phyloP scores from a whole-genome alignment of 2,888 invertebrate genomes.

The Caenorhabditis zanzibari region DNA sequence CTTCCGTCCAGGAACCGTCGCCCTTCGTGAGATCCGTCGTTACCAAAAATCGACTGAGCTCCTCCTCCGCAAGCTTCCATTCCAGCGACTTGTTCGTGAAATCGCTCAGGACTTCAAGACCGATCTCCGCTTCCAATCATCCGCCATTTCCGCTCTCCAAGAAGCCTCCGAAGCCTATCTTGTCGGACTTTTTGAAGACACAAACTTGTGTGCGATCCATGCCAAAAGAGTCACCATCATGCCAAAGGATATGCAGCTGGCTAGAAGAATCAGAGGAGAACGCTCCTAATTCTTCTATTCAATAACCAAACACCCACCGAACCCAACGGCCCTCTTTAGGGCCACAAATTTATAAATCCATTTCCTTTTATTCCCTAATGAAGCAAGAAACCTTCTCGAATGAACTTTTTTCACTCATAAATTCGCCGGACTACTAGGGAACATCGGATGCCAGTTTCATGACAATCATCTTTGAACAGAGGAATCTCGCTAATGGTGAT shows the following conservation, averaged over 20 bases:
- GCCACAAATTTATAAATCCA: constrained; percentile 68
- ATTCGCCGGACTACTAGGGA: too few species aligned
- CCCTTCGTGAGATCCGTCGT: constrained; percentile 95
- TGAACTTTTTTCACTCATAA: too few species aligned
- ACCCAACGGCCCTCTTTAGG: constrained; percentile 80
- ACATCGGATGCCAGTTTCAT: too few species aligned
- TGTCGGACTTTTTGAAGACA: constrained; percentile 95
- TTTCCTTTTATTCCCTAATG: too few species aligned
- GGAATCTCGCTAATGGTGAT: too few species aligned
- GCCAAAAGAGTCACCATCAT: constrained; percentile 97
- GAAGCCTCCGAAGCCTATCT: too few species aligned
- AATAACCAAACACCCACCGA: constrained; percentile 46
- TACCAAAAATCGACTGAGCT: constrained; percentile 95
- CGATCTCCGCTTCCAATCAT: constrained; percentile 72
- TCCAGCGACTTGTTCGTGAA: constrained; percentile 74
- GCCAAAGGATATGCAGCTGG: constrained; percentile 98
- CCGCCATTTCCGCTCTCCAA: too few species aligned
- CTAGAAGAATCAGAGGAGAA: constrained; percentile 93
- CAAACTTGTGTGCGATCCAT: constrained; percentile 97
- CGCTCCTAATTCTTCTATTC: too few species aligned
- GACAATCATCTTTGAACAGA: too few species aligned
- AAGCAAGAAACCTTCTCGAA: too few species aligned
- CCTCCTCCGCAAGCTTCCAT: constrained; percentile 72
- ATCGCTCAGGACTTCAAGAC: constrained; percentile 75
- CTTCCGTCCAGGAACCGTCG: constrained; percentile 96